These are phyloP conservation scores for Brachionus koreanus DNA, from an alignment of 1,140 invertebrate species.

Conservation along the genomic window DNA sequence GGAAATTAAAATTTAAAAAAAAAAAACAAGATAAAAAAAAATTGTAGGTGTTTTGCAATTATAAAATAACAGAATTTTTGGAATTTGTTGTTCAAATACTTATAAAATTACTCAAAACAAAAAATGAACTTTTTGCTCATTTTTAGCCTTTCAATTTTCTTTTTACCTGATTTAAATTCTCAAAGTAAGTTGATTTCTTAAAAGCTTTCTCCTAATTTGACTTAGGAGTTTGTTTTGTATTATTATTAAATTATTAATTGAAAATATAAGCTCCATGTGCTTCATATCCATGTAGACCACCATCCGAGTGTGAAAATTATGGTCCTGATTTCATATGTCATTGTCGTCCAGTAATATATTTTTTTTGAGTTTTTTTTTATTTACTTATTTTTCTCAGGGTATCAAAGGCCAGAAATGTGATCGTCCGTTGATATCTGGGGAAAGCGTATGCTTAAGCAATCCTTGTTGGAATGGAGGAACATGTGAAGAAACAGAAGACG, in stretches of 20 bases:
- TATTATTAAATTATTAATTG: background rate
- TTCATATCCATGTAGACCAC: constrained; percentile 9
- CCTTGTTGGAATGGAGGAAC: constrained; percentile 42
- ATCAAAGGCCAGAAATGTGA: constrained; percentile 43
- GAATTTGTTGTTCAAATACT: background rate
- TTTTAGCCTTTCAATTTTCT: background rate
- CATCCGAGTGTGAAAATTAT: constrained; percentile 35
- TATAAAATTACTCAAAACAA: background rate
- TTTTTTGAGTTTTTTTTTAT: background rate
- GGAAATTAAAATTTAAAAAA: background rate
- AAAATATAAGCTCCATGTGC: background rate
- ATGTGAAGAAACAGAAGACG: background rate
- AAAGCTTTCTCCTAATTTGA: background rate
- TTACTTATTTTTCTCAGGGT: constrained; percentile 3
- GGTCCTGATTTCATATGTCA: constrained; percentile 3
- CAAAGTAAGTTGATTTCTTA: background rate
- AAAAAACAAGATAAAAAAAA: background rate
- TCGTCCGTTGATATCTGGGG: background rate
- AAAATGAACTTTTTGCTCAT: background rate
- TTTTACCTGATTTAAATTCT: background rate
- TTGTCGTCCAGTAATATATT: background rate
- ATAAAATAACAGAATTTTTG: background rate
- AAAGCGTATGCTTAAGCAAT: background rate
- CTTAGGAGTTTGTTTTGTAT: background rate
- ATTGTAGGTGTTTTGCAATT: background rate